Base-by-base conservation (phyloP, 2,797 vertebrate genomes). In the Pangasius macronema region DNA sequence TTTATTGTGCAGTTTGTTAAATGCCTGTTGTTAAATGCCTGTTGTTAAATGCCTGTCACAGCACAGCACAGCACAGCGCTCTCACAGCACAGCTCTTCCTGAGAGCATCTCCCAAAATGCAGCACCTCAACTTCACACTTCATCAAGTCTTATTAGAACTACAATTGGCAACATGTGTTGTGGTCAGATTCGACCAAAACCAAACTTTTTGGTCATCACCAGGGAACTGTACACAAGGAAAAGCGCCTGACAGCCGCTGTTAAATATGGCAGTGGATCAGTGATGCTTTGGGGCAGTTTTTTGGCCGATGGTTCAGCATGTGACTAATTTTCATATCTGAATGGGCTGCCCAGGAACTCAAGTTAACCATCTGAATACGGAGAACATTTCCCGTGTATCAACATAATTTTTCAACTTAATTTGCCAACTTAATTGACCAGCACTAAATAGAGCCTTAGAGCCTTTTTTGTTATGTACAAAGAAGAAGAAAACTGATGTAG, bases 401-500 rank as follows among this genome's bases (percentile, higher is more conserved):
- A 63, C 27, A 11, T 82, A 18, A 82, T 75, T 76, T 80, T 72
- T 70, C 24, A 55, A 84, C 46, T 49, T 68, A 7, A 59, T 61
- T 84, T 80, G 27, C 81, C 6, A 42, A 67, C 81, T 67, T 49
- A 65, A 27, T 24, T 61, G 57, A 42, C 36, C 24, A n/a, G 46
- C 24, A 46, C 36, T 82, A 61, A 63, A 82, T 46, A 46, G 24
- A 81, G 55, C 33, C 57, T 81, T 61, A 24, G 13, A 63, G 57
- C 22, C 51, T 61, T 46, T 46, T 22, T 57, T 0, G 3, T 55
- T 63, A 72, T 81, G 63, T 36, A 65, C 27, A 84, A 61, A 53
- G 46, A 77, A 55, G 67, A 10, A 59, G 82, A 72, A 36, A 83
- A 51, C 42, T 53, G 59, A 87, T 67, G 81, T 68, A 86, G 16